Evolutionary conservation across 2,888 invertebrate species (phyloP).

Genomic region (Cryptus armator): DNA sequence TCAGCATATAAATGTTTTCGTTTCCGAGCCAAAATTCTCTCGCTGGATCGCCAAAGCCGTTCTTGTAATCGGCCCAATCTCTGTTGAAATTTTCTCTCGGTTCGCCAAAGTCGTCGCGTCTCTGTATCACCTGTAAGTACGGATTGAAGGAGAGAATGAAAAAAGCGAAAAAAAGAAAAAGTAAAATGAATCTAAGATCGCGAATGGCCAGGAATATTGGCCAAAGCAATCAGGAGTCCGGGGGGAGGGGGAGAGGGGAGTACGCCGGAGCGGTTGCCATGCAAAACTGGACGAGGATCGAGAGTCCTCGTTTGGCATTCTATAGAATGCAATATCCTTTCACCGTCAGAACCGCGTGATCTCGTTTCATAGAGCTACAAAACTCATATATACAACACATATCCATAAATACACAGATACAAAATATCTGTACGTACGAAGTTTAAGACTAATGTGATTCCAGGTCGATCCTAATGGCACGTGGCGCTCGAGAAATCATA

Average conservation of each 20-base stretch:
- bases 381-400: background rate
- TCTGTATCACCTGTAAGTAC: slow-evolving; percentile 92
- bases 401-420: background rate
- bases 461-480: slow-evolving; percentile 27
- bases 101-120: slow-evolving; percentile 94
- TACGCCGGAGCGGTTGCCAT: slow-evolving; percentile 49
- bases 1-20: slow-evolving; percentile 97
- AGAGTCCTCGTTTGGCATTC: slow-evolving; percentile 55
- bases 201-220: background rate
- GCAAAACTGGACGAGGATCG: slow-evolving; percentile 56
- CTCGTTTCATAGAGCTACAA: slow-evolving; percentile 49
- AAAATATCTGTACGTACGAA: slow-evolving; percentile 1
- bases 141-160: background rate
- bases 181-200: slow-evolving; percentile 36
- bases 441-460: slow-evolving; percentile 24
- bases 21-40: slow-evolving; percentile 97
- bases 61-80: slow-evolving; percentile 97
- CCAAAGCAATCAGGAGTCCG: background rate
- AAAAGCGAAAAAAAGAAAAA: background rate
- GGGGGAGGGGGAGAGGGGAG: too few relatives aligned
- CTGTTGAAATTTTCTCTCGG: slow-evolving; percentile 96
- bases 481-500: slow-evolving; percentile 19
- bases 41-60: slow-evolving; percentile 96
- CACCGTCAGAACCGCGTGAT: slow-evolving; percentile 55
- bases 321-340: slow-evolving; percentile 64